Evolutionary conservation across 1,140 invertebrate genomes (phyloP).

Genomic region (Choristoneura fumiferana): DNA sequence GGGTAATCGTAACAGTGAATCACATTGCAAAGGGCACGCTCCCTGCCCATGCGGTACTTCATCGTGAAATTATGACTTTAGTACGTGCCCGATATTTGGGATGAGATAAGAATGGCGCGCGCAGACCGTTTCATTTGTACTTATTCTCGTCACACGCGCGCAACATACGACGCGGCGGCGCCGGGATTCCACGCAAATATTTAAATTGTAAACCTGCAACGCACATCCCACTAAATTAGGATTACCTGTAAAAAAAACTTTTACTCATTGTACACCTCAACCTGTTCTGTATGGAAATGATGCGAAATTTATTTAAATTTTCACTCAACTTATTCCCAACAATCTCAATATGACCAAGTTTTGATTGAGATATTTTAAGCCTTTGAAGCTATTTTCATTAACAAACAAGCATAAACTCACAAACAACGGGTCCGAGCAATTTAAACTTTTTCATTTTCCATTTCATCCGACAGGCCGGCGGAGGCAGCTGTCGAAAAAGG

Average conservation of each 20-base stretch:
- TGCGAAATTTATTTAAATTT: too few relatives aligned
- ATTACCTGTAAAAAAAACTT: too few relatives aligned
- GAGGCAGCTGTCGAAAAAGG: constrained; percentile 22
- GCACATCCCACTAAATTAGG: too few relatives aligned
- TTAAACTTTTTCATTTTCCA: constrained; percentile 15
- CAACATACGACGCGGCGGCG: not conserved
- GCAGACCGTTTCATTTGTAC: not conserved
- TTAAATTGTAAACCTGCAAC: not conserved
- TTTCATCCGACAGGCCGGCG: not conserved
- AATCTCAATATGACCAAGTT: constrained; percentile 1
- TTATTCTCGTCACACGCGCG: constrained; percentile 12
- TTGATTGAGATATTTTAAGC: constrained; percentile 2
- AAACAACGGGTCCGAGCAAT: constrained; percentile 7
- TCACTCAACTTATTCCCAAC: not conserved
- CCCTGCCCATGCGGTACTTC: constrained; percentile 21
- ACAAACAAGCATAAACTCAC: constrained; percentile 9
- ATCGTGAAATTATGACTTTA: constrained; percentile 22
- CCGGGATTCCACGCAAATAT: not conserved
- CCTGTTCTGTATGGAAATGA: too few relatives aligned
- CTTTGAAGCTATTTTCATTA: constrained; percentile 13
- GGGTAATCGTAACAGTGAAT: constrained; percentile 30
- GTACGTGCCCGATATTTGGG: constrained; percentile 20
- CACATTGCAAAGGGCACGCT: constrained; percentile 15
- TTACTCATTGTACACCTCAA: too few relatives aligned
- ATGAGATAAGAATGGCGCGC: constrained; percentile 22